Conservation (phyloP, 1,140 invertebrate genomes). For the Papilio polyxenes region DNA sequence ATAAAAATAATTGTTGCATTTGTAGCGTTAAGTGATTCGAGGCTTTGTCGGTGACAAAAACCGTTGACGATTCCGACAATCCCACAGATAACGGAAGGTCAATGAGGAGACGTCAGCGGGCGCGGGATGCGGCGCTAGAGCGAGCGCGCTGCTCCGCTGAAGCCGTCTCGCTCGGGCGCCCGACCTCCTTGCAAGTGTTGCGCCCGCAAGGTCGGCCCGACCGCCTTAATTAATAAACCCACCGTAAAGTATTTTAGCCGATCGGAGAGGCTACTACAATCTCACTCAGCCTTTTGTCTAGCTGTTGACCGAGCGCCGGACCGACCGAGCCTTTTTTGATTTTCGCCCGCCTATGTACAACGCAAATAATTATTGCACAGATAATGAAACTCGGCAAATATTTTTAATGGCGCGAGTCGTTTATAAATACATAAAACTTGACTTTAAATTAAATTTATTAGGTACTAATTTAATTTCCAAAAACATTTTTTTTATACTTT, state of each 20-base stretch:
- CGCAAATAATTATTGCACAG: constrained; percentile 39
- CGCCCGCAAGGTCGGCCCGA: constrained; percentile 78
- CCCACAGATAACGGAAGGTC: constrained; percentile 77
- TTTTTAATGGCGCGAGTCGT: constrained; percentile 16
- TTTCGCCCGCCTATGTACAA: constrained; percentile 37
- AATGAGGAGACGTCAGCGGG: constrained; percentile 70
- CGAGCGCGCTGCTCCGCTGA: constrained; percentile 36
- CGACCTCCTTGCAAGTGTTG: constrained; percentile 79
- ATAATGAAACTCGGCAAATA: constrained; percentile 28
- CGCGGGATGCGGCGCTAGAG: constrained; percentile 46
- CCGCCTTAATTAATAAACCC: constrained; percentile 80
- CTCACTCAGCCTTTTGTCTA: constrained; percentile 76
- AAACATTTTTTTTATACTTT: background rate
- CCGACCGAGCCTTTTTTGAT: constrained; percentile 59
- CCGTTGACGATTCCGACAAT: constrained; percentile 67
- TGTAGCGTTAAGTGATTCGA: constrained; percentile 27
- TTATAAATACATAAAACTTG: background rate
- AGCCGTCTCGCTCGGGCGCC: constrained; percentile 62
- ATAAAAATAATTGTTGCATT: constrained; percentile 17
- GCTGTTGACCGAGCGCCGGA: constrained; percentile 67
- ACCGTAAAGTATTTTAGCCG: constrained; percentile 79
- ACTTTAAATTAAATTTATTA: background rate
- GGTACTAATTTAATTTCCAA: background rate
- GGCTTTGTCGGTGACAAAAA: constrained; percentile 49
- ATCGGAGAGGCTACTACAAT: constrained; percentile 74